Base-by-base conservation (phyloP, 2,113 vertebrate species). In the Bucco capensis region DNA sequence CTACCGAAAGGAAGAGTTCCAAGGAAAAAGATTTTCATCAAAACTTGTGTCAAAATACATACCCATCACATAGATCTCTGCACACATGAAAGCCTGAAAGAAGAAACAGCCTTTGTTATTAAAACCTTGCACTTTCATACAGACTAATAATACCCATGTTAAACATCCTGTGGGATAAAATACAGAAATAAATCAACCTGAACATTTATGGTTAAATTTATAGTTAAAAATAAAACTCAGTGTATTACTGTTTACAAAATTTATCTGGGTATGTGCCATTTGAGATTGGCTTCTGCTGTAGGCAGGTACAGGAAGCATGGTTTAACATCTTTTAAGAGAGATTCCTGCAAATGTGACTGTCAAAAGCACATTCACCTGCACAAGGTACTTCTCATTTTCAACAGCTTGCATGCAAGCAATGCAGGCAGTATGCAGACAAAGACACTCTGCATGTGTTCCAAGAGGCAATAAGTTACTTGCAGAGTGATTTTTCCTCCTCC, bases 41-140 rank as follows among this genome's bases (percentile, higher is more conserved):
- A 95, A 95, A 62, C 5, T 8, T 25, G 22, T 58, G 31, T 90
- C 92, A 83, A 92, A 83, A 92, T 89, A 95, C 87, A 86, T 96
- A 98, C 98, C 97, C 95, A 44, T 96, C 64, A 95, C 74, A 54
- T 5, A 91, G 37, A 61, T 92, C 75, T 90, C 81, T 44, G 30
- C 17, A 23, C 35, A 58, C 4, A 9, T 40, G 76, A 71, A 81
- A 38, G 69, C 67, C 98, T 98, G 93, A 88, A 97, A 97, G 38
- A 42, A 83, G 83, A 79, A 96, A 83, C 6, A 95, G 50, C 2
- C 46, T 30, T 70, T 74, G 47, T 97, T 75, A 97, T 76, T 67
- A 91, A 37, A 62, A 64, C 11, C 17, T 74, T 74, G 54, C 23
- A 50, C 12, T 42, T 33, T 33, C 8, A 66, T 9, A 21, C n/a